Base-by-base conservation (phyloP, 2,113 vertebrate genomes). In the Gallinago undulata region DNA sequence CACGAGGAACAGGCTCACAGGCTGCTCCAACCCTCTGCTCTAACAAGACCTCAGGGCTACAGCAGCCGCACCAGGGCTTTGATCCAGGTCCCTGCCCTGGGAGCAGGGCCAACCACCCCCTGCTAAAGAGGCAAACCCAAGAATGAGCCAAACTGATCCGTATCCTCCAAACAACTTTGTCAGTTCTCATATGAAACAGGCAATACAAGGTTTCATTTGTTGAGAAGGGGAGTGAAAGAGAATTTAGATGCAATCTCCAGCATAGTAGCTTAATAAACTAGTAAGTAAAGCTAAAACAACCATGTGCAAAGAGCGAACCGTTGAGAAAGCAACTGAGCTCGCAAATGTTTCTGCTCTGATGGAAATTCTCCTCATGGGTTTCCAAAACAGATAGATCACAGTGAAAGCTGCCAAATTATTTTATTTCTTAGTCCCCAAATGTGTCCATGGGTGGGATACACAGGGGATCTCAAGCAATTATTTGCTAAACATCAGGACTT, bases 321-420 rank as follows among this genome's bases (percentile, higher is more conserved):
- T 13, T 5, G 33, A 47, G 76, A 55, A 23, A 66, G 35, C 53
- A 75, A 33, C 45, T 9, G 30, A 87, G 72, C 87, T 47, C 15
- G 1, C 80, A 57, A 35, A 63, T 13, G 0, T 74, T 30, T 47
- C 37, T 21, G 39, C 72, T 72, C 83, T 7, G 43, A 3, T 14
- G 77, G 77, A 75, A 93, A 92, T 7, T n/a, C 76, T 75, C 73
- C 80, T 27, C 1, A 0, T 4, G 79, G 60, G 56, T 53, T 83
- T 79, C 63, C 76, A 13, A 1, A 68, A 24, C 2, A 0, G 76
- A 28, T 2, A 63, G 59, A 8, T 18, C 37, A 3, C 0, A 1
- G 43, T 1, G 24, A 87, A 57, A 73, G 24, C 73, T 30, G 62
- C 43, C 86, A 21, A 30, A 31, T 84, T 10, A 18, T 78, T 84